Evolutionary conservation across 2,888 invertebrate species (phyloP), one percentile per base, ranked within the genome.

Genomic region (Drosophila villosipedis): DNA sequence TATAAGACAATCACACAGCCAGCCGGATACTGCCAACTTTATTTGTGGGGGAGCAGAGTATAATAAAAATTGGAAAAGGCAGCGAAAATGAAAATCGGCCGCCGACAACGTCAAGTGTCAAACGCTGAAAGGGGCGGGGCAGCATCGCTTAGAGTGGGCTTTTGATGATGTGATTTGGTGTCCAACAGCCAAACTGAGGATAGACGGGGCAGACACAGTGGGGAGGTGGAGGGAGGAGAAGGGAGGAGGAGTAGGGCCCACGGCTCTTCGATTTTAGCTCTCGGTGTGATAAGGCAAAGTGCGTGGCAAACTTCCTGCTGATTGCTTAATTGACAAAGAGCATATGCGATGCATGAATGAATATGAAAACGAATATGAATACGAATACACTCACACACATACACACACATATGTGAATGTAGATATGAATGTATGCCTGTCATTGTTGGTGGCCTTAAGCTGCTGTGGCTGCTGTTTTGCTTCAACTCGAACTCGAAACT

Each of bases 281-380:
- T 31, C 59, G 28, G 62, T 54, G 65, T 84, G 89, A 85, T 86
- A 85, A 86, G 84, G 85, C 76, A 83, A 88, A 89, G 84, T 89
- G 90, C 83, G 88, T 79, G 74, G 90, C 85, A 84, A 84, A 90
- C 89, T 88, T 86, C 90, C 90, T 90, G 89, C 89, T 90, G 88
- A 90, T 90, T 90, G 86, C 89, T 89, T 88, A 88, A 90, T 88
- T 88, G 88, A 88, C 90, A 90, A 88, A 88, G 82, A 90, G 90
- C 89, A 90, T 90, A 90, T 88, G 86, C 73, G 82, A 84, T 83
- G 90, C 87, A 88, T 87, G 90, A 90, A 88, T 85, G 84, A 88
- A 84, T 87, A 72, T 73, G 73, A 68, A 76, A 66, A 67, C 25
- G 65, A 57, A 74, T 63, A 68, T 53, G 25, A 50, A 50, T 30